A percentile compares a stretch with the other conserved stretches of the same genome.
Evolutionary conservation across 2,797 vertebrate species (phyloP).

Genomic region (Lacerta bilineata): DNA sequence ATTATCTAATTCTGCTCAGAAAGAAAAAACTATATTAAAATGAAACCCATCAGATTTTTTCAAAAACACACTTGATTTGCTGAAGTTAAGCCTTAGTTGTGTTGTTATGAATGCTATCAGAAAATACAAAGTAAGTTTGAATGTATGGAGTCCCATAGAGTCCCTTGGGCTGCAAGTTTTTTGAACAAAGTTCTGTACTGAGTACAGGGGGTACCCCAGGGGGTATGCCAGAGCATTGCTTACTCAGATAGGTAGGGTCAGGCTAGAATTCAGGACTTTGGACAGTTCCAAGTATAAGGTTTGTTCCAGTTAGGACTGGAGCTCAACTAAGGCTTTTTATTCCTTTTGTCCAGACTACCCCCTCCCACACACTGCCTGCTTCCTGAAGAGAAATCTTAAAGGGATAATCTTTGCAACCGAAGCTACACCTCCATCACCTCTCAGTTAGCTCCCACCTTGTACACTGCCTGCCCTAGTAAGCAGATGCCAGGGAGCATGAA

Average conservation of each 20-base stretch:
- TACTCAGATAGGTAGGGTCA: neutral
- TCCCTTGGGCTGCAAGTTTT: too few relatives aligned
- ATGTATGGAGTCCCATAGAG: neutral
- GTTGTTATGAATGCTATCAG: too few relatives aligned
- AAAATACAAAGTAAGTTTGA: neutral
- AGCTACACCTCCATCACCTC: neutral
- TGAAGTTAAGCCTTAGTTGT: too few relatives aligned
- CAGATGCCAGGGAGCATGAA: too few relatives aligned
- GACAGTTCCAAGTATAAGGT: neutral
- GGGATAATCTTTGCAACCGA: neutral
- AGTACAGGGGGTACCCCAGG: neutral
- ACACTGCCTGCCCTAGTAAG: too few relatives aligned
- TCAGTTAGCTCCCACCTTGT: too few relatives aligned
- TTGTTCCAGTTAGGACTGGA: neutral
- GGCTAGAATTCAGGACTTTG: neutral
- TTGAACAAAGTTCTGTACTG: neutral
- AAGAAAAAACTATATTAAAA: neutral
- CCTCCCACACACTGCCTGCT: too few relatives aligned
- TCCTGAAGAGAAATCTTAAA: neutral
- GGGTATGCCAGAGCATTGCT: neutral
- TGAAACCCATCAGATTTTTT: too few relatives aligned
- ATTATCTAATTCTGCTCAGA: neutral
- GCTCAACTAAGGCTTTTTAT: neutral
- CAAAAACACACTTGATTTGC: neutral
- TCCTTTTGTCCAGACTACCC: neutral